These are phyloP conservation scores for Drosophila peninsularis DNA, from an alignment of 2,888 invertebrate species.

Conservation along the genomic window DNA sequence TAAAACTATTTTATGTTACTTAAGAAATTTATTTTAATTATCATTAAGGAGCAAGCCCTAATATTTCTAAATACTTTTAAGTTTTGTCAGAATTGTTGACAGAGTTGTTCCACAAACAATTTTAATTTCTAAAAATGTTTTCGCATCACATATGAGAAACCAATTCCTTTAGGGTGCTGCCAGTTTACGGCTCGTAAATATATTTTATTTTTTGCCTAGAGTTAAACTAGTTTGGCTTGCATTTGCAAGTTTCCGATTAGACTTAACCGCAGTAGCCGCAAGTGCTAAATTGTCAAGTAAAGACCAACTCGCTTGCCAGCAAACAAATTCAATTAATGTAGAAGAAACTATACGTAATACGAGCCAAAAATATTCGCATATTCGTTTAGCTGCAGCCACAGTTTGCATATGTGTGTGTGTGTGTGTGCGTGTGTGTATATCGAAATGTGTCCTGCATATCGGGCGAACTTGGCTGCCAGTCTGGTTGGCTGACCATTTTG, in stretches of 20 bases:
- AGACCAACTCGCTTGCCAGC: slow-evolving; percentile 51
- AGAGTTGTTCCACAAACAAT: too few relatives aligned
- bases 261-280: slow-evolving; percentile 55
- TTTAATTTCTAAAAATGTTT: background rate
- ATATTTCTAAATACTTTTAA: too few relatives aligned
- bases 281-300: slow-evolving; percentile 57
- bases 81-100: too few relatives aligned
- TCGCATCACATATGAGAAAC: background rate
- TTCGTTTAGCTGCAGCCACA: background rate
- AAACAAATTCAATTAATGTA: slow-evolving; percentile 72
- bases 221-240: slow-evolving; percentile 39
- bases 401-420: background rate
- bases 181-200: slow-evolving; percentile 15
- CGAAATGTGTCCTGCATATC: slow-evolving; percentile 21
- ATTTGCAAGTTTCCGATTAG: slow-evolving; percentile 18
- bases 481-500: slow-evolving; percentile 54
- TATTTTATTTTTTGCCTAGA: slow-evolving; percentile 35
- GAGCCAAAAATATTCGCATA: slow-evolving; percentile 35
- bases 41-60: too few relatives aligned
- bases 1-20: too few relatives aligned
- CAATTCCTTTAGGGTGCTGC: background rate
- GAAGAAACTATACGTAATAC: slow-evolving; percentile 37
- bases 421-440: background rate
- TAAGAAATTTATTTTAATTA: too few relatives aligned
- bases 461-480: slow-evolving; percentile 46